These are phyloP conservation scores for Denticeps clupeoides DNA, from an alignment of 2,797 vertebrate genomes.

Conservation along the genomic window DNA sequence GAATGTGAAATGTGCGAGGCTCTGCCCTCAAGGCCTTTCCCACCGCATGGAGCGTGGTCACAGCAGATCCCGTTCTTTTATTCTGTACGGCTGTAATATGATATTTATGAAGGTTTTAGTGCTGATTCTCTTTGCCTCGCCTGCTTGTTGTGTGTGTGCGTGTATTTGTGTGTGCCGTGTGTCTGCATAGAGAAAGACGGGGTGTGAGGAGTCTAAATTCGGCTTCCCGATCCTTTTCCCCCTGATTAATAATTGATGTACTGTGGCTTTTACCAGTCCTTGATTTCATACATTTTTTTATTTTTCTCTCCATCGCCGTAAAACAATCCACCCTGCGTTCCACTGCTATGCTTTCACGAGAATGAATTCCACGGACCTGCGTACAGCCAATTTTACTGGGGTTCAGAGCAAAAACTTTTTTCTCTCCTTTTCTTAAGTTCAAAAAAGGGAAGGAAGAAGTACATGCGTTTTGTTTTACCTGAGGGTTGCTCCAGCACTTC, in stretches of 20 bases:
- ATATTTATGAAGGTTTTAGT: too few species aligned
- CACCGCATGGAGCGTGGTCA: too few species aligned
- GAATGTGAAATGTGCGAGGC: too few species aligned
- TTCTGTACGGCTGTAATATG: too few species aligned
- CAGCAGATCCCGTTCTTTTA: too few species aligned
- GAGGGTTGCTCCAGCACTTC: slow-evolving; percentile 48
- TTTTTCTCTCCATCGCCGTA: slow-evolving; percentile 7
- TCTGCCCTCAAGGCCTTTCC: slow-evolving; percentile 21
- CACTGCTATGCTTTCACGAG: slow-evolving; percentile 38
- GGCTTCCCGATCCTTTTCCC: slow-evolving; percentile 30
- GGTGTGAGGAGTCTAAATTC: slow-evolving; percentile 21
- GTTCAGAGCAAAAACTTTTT: not conserved
- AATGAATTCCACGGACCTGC: slow-evolving; percentile 17
- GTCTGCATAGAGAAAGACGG: slow-evolving; percentile 13
- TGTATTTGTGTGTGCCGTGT: not conserved
- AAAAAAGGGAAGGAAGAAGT: slow-evolving; percentile 10
- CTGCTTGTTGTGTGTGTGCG: not conserved
- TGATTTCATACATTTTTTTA: slow-evolving; percentile 30
- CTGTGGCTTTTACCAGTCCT: slow-evolving; percentile 44
- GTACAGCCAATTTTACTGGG: not conserved
- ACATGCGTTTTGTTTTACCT: slow-evolving; percentile 42
- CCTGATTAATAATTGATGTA: slow-evolving; percentile 52
- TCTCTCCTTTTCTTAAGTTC: slow-evolving; percentile 34
- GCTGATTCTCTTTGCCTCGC: not conserved
- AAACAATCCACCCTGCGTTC: slow-evolving; percentile 15